A percentile compares a stretch with the other conserved stretches of the same genome.
Conservation (phyloP, 1,140 invertebrate genomes). For the Euura saliciscinereae region DNA sequence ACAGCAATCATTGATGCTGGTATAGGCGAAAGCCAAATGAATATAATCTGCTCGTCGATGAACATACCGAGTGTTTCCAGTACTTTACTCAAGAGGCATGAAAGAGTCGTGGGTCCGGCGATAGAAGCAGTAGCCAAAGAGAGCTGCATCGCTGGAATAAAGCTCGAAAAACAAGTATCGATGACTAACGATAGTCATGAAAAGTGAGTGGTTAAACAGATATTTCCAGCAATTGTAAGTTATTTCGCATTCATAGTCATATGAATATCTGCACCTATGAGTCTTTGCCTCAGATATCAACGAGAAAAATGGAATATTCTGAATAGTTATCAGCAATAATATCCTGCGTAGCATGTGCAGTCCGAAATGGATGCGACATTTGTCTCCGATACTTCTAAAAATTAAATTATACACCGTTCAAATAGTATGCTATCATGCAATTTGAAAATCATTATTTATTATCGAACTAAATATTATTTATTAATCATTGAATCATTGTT, state of each 20-base stretch:
- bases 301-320: neutral
- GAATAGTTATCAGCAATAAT: neutral
- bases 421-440: neutral
- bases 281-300: neutral
- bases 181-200: neutral
- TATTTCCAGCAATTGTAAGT: neutral
- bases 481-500: neutral
- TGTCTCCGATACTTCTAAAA: neutral
- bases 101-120: conserved; percentile 22
- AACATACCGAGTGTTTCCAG: conserved; percentile 20
- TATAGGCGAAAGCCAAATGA: conserved; percentile 21
- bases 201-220: neutral
- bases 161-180: conserved; percentile 17
- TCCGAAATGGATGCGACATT: neutral
- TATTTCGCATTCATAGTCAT: neutral
- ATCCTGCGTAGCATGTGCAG: neutral
- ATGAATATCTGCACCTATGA: neutral
- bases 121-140: conserved; percentile 18
- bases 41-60: conserved; percentile 21
- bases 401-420: neutral
- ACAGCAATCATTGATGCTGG: conserved; percentile 22
- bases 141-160: conserved; percentile 19
- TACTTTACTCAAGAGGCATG: conserved; percentile 17
- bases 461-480: neutral
- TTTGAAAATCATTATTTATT: neutral